Evolutionary conservation across 53 echinoderm and acorn worm genomes (phyloP), one percentile per base, ranked within the genome.

Genomic region (Echinometra lucunter): DNA sequence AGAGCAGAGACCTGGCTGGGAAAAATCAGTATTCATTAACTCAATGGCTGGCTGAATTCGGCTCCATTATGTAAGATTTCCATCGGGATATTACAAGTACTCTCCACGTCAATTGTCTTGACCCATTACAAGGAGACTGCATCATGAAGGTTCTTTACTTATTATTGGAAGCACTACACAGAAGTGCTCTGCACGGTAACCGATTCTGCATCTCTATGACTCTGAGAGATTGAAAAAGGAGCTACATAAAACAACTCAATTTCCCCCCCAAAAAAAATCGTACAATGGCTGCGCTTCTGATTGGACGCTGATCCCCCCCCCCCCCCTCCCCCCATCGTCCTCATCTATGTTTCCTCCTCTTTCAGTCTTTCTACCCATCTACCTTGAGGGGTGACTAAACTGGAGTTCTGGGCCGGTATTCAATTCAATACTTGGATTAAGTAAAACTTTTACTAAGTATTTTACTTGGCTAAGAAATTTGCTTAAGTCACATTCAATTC

Each of bases 21-120:
- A 89, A 58, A 58, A 89, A 89, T 89, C 57, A 89, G 89, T 60
- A 89, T 89, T 89, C 89, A 89, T 89, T 89, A 89, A 58, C 58
- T 55, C 89, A 89, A 89, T 60, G 45, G 89, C 89, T 89, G 89
- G 60, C 58, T 25, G 89, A 58, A 89, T 57, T 57, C 58, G 60
- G 35, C 16, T 37, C 89, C 60, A 89, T 89, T 49, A 85, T 49
- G 16, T 49, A n/a, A 45, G 85, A 85, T 85, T 85, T 85, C 85
- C 85, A 85, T 49, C 25, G 85, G 85, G 85, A 85, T 85, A 85
- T 85, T 49, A 85, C 85, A 47, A 85, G n/a, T n/a, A 85, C 47
- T n/a, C 85, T 85, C 45, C 85, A 49, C 49, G 49, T 27, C 49
- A 85, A 85, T 49, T 85, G 85, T 49, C 85, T 85, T 85, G 27